Conservation (phyloP, 1,140 invertebrate species). For the Brevipalpus yothersi region DNA sequence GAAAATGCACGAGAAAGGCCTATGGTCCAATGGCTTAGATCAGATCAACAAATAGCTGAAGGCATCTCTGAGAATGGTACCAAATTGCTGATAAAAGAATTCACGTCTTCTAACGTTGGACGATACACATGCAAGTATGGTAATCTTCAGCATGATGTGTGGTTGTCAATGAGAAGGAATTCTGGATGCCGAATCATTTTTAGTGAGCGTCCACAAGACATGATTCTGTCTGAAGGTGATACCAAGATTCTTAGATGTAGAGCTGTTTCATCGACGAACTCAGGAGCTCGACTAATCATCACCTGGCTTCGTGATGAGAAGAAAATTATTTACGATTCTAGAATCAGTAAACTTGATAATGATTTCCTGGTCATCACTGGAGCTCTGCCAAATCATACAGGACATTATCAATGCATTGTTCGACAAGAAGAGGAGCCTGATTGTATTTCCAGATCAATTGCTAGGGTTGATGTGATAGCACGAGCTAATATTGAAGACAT, state of each 20-base stretch:
- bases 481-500: constrained; percentile 7
- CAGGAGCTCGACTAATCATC: not conserved
- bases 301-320: constrained; percentile 5
- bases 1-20: not conserved
- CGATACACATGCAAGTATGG: constrained; percentile 8
- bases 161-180: not conserved
- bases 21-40: constrained; percentile 6
- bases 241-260: constrained; percentile 10
- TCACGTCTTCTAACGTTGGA: not conserved
- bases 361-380: constrained; percentile 9
- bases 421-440: constrained; percentile 1
- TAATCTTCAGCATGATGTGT: constrained; percentile 2
- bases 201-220: constrained; percentile 10
- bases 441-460: not conserved
- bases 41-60: not conserved
- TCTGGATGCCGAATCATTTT: constrained; percentile 6
- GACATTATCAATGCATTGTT: constrained; percentile 12
- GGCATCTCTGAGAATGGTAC: constrained; percentile 2
- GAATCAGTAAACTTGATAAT: constrained; percentile 7
- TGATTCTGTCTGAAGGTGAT: constrained; percentile 9
- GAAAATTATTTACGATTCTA: constrained; percentile 1
- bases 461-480: constrained; percentile 3
- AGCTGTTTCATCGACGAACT: not conserved
- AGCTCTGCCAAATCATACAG: constrained; percentile 7
- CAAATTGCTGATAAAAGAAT: constrained; percentile 7